Evolutionary conservation across 2,113 vertebrate species (phyloP), one percentile per base, ranked within the genome.

Genomic region (Patagioenas fasciata): DNA sequence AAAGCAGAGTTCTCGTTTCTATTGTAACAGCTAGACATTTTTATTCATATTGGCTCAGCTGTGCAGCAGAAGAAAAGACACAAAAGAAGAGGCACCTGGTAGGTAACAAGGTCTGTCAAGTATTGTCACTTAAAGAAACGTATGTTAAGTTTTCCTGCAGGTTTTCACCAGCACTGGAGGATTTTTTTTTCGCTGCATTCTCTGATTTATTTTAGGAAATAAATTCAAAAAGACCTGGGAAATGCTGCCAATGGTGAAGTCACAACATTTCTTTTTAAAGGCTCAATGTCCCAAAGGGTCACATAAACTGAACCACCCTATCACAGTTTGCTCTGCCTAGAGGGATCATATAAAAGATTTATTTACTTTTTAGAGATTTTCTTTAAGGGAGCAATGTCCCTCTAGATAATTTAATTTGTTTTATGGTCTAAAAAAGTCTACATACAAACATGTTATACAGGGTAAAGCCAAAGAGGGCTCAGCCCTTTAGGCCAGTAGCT

Each of bases 21-120:
- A 1, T 84, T 91, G 73, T 83, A 90, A 77, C 42, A 40, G 31
- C 56, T 69, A 66, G 81, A 81, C 34, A 81, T 90, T 94, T 87
- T 82, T 93, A 23, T 92, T 90, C 24, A 0, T 77, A 67, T 84
- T 5, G 10, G 61, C 61, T 92, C 74, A 79, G 64, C 40, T 85
- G 38, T 73, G n/a, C 88, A 84, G 50, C 79, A 91, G 93, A 86
- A 94, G 32, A 91, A 87, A 93, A 83, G 78, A 70, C n/a, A 62
- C 32, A 82, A 89, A 73, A 42, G 36, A 85, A 89, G 61, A 54
- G 53, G 50, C n/a, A 84, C 64, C 84, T 89, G 85, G 73, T 85
- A 81, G 61, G 79, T 81, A 93, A 57, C 65, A 65, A 86, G 79
- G 80, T 91, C 90, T 94, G 80, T 66, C 74, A 93, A 88, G 47